These are phyloP conservation scores for Eugnorisma glareosa DNA, from an alignment of 2,888 invertebrate genomes.

Conservation along the genomic window DNA sequence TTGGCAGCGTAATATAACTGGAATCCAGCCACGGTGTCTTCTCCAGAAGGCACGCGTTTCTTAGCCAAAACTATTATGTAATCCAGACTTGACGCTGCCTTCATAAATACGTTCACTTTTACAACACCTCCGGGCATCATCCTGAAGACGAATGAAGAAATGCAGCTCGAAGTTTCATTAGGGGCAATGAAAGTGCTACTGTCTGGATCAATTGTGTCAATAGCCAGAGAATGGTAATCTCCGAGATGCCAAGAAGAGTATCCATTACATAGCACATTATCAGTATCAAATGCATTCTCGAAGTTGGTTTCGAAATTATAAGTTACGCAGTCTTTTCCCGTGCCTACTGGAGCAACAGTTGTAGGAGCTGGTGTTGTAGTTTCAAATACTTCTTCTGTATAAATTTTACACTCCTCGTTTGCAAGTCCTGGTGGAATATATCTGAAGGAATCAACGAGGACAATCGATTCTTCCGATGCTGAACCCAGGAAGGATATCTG, in stretches of 20 bases:
- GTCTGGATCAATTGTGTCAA: constrained; percentile 65
- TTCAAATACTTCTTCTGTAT: constrained; percentile 53
- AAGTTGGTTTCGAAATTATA: constrained; percentile 73
- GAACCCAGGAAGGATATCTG: constrained; percentile 68
- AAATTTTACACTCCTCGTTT: constrained; percentile 57
- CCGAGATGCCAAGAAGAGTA: constrained; percentile 71
- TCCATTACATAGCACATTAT: constrained; percentile 67
- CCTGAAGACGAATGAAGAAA: constrained; percentile 71
- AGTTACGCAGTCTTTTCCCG: constrained; percentile 68
- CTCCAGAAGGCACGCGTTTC: constrained; percentile 58
- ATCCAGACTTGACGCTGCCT: constrained; percentile 64
- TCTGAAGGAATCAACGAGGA: constrained; percentile 69
- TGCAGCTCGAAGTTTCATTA: constrained; percentile 69
- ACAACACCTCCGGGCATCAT: constrained; percentile 71
- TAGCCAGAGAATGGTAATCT: constrained; percentile 67
- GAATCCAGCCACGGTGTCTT: constrained; percentile 70
- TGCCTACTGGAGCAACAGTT: constrained; percentile 52
- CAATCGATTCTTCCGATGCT: constrained; percentile 57
- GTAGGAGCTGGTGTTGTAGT: constrained; percentile 51
- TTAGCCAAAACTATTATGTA: constrained; percentile 72
- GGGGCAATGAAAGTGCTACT: constrained; percentile 73
- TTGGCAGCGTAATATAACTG: constrained; percentile 67
- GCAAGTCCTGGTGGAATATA: constrained; percentile 59
- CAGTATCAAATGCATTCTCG: constrained; percentile 66
- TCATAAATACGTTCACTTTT: constrained; percentile 73